Conservation (phyloP, 2,797 vertebrate genomes). For the Amazona ochrocephala region DNA sequence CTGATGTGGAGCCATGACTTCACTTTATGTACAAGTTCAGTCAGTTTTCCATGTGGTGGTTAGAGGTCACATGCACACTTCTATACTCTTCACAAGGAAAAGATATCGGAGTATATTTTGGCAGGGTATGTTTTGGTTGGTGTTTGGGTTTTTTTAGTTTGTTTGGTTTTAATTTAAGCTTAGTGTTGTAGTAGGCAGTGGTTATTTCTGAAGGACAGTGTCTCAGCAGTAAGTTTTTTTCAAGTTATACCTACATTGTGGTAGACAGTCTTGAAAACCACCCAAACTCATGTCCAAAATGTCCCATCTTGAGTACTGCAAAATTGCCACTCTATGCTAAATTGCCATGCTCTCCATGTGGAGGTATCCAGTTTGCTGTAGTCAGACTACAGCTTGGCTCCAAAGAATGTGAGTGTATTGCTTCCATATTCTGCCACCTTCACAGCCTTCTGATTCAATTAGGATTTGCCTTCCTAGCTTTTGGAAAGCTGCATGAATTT, state of each 20-base stretch:
- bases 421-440: not conserved
- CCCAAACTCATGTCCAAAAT: fast-evolving
- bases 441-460: not conserved
- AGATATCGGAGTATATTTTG: not conserved
- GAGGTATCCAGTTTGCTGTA: not conserved
- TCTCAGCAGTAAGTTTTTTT: not conserved
- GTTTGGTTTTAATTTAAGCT: not conserved
- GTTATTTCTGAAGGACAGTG: not conserved
- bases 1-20: not conserved
- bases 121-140: not conserved
- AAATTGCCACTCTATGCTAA: not conserved
- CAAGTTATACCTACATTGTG: not conserved
- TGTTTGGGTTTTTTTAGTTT: not conserved
- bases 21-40: not conserved
- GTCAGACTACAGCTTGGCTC: not conserved
- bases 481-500: not conserved
- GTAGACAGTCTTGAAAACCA: not conserved
- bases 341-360: not conserved
- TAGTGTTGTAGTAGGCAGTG: not conserved
- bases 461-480: not conserved
- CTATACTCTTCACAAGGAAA: not conserved
- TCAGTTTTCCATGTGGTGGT: not conserved
- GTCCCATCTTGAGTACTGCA: not conserved
- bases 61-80: not conserved
- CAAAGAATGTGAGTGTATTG: not conserved